phyloP scores from a whole-genome alignment of 2,113 vertebrate species.

The Ceyx melanurus region DNA sequence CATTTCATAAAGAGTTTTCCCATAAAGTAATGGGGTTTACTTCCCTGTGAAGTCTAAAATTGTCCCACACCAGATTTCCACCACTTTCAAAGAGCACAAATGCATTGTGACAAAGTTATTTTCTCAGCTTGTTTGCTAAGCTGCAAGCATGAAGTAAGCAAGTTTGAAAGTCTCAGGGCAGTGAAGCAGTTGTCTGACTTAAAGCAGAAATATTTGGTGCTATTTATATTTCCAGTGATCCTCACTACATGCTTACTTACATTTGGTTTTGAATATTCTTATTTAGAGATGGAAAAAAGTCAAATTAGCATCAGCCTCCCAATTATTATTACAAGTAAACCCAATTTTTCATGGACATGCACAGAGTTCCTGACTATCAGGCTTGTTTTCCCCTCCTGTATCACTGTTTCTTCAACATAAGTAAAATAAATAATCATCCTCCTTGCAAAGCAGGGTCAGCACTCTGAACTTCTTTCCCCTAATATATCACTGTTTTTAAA shows the following conservation, averaged over 20 bases:
- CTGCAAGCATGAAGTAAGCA: neutral
- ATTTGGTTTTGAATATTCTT: neutral
- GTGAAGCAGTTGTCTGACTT: neutral
- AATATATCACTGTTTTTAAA: neutral
- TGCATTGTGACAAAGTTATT: neutral
- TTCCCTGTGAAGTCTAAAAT: neutral
- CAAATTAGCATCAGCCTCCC: neutral
- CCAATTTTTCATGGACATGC: neutral
- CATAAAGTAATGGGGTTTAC: neutral
- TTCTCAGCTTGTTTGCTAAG: neutral
- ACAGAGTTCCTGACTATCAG: accelerated
- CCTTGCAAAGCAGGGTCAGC: neutral
- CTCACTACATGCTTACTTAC: neutral
- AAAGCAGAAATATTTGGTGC: neutral
- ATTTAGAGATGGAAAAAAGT: neutral
- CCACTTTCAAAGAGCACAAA: neutral
- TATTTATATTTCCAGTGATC: neutral
- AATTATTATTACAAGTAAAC: neutral
- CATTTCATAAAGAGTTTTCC: neutral
- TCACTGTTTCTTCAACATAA: neutral
- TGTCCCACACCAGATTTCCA: neutral
- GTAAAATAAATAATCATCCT: neutral
- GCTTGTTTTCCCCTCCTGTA: neutral
- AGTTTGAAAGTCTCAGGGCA: neutral
- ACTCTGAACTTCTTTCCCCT: neutral